Conservation (phyloP, 2,113 vertebrate genomes). For the Archilochus colubris region DNA sequence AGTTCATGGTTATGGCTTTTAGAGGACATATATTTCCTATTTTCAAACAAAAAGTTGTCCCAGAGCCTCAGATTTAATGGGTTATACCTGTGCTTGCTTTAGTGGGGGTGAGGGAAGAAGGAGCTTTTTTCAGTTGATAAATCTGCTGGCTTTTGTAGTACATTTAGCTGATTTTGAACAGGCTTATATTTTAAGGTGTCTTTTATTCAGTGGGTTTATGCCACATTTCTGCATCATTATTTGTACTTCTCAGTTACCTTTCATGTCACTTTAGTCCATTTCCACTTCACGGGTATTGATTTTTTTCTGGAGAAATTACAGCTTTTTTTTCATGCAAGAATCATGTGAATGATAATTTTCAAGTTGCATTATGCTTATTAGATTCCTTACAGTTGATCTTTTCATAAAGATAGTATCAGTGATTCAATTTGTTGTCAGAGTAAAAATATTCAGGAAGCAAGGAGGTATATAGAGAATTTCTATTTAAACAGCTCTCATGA, state of each 20-base stretch:
- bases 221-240: not conserved
- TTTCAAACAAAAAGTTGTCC: not conserved
- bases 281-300: not conserved
- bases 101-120: not conserved
- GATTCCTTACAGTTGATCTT: not conserved
- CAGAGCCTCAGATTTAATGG: not conserved
- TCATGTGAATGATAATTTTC: not conserved
- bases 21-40: not conserved
- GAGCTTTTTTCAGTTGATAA: not conserved
- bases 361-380: not conserved
- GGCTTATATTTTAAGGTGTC: not conserved
- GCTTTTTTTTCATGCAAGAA: not conserved
- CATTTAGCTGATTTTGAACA: not conserved
- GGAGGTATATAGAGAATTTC: not conserved
- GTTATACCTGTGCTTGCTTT: not conserved
- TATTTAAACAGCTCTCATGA: not conserved
- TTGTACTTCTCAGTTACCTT: not conserved
- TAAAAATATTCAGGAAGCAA: not conserved
- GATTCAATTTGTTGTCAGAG: not conserved
- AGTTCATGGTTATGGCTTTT: not conserved
- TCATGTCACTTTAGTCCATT: not conserved
- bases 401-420: not conserved
- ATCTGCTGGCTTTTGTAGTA: not conserved
- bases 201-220: not conserved
- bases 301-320: not conserved